Base-by-base conservation (phyloP, 2,113 vertebrate species). In the Entosphenus tridentatus region DNA sequence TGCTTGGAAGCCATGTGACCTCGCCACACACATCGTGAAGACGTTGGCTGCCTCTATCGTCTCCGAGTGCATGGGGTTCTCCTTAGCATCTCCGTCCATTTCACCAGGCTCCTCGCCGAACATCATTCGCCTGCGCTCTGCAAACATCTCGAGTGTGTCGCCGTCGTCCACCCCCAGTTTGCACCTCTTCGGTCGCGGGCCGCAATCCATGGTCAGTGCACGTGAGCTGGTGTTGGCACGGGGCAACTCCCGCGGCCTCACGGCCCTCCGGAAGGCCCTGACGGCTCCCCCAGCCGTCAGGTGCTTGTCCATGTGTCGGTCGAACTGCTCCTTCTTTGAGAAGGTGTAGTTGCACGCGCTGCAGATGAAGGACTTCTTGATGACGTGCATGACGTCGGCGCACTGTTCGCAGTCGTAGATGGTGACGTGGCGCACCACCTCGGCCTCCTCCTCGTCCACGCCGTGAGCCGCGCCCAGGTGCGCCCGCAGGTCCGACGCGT, bases 341-440 rank as follows among this genome's bases (percentile, higher is more conserved):
- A 98, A 98, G 12, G 91, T 98, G 72, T 97, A 97, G 77, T 98
- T 97, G 76, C 93, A 98, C 73, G 89, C 84, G 80, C 91, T 98
- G 77, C 93, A 98, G 76, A 86, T 88, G 74, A 98, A 96, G n/a
- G 92, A 90, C 69, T 95, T 85, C 77, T 86, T 87, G 76, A 95
- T 96, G 67, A 92, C 85, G 1, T 89, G 89, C 86, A 92, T 92
- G 75, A 98, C 93, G 2, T 91, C 83, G 0, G 93, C 93, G 1
- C 93, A 98, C 13, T 95, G 89, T 79, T 96, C 91, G 3, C 92
- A 98, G 54, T 89, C 81, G 1, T 89, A 96, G 12, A 98, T 81
- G 0, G 88, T 92, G 12, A 88, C 92, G 77, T 90, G 89, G 75
- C 85, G 93, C 68, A 86, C 83, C 68, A 86, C 83, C 74, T 98